Conservation (phyloP, 2,113 vertebrate genomes). For the Heptranchias perlo region DNA sequence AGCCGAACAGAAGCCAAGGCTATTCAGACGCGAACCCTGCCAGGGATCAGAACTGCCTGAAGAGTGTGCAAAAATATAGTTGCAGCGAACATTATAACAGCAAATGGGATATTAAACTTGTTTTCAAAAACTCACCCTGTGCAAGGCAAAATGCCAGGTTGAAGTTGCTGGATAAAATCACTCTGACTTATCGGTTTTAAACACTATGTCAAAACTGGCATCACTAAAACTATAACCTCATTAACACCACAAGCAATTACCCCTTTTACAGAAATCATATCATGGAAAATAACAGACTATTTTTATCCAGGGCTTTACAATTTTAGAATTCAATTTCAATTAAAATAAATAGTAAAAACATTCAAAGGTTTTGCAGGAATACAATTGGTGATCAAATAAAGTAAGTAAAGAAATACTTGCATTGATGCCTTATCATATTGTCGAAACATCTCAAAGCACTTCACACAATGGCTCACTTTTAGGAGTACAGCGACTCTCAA, state of each 20-base stretch:
- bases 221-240: not conserved
- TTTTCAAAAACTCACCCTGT: not conserved
- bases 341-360: not conserved
- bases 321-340: not conserved
- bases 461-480: not conserved
- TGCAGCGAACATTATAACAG: not conserved
- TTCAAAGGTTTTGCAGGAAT: not conserved
- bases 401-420: too few species aligned
- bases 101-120: not conserved
- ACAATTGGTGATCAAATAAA: not conserved
- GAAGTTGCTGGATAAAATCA: too few species aligned
- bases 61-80: not conserved
- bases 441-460: not conserved
- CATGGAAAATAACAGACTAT: not conserved
- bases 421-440: not conserved
- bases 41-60: not conserved
- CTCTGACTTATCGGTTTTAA: not conserved
- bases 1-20: not conserved
- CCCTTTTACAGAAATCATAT: not conserved
- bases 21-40: not conserved
- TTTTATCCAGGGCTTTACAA: not conserved
- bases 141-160: not conserved
- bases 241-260: not conserved
- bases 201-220: not conserved
- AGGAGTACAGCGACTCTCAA: not conserved